Base-by-base conservation (phyloP, 2,113 vertebrate species). In the Nycticebus coucang region DNA sequence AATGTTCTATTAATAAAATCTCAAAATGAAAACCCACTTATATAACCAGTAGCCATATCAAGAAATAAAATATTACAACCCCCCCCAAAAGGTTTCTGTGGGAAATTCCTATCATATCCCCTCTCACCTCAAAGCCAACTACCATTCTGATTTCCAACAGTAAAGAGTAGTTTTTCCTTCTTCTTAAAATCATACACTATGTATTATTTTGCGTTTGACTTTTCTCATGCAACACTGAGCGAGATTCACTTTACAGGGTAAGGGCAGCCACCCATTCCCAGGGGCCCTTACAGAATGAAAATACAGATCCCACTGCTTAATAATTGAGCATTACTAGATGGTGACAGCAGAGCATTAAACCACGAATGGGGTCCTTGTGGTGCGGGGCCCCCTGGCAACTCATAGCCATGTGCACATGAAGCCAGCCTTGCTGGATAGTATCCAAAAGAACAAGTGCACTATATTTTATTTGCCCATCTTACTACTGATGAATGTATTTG, bases 41-140 rank as follows among this genome's bases (percentile, higher is more conserved):
- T 35, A 28, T 18, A 64, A 57, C 50, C 50, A 53, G 35, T 1
- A 87, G 41, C 18, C 28, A 6, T 37, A 75, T 68, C 15, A 75
- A 86, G 24, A 59, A 68, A 21, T 21, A 18, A 57, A 78, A 53
- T n/a, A 0, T 19, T 4, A 33, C 21, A 37, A 53, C 13, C 14
- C 4, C 37, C 45, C 10, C 35, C 33, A 35, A 72, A 53, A 60
- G 1, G 13, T 5, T 28, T 28, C 10, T 9, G 2, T 0, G 45
- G 9, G 68, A 14, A 12, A 26, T 33, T 1, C 2, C 14, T 10
- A 2, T 18, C 19, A 37, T 6, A 10, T 5, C 15, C 50, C 2
- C 4, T 72, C 30, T 75, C 21, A 53, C 9, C 19, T 71, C 45
- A 59, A 72, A 72, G 60, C 2, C 1, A 62, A 60, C 2, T 7